phyloP scores from a whole-genome alignment of 2,888 invertebrate genomes.

The Philhelius pedissequus region DNA sequence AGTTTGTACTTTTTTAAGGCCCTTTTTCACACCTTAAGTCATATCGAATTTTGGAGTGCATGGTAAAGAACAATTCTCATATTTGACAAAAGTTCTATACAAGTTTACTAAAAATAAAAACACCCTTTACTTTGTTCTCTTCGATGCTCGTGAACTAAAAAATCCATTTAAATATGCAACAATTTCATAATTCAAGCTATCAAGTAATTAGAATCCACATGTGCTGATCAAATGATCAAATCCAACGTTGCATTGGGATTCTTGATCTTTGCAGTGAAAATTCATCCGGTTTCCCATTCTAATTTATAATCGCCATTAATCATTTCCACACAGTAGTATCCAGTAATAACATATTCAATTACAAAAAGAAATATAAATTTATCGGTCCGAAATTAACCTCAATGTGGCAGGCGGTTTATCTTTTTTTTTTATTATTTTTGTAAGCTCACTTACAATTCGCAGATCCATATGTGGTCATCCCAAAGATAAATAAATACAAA shows the following conservation, averaged over 20 bases:
- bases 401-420: slow-evolving; percentile 47
- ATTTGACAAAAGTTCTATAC: too few relatives aligned
- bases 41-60: too few relatives aligned
- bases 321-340: slow-evolving; percentile 12
- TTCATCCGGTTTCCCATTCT: background rate
- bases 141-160: too few relatives aligned
- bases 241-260: background rate
- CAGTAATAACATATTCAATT: slow-evolving; percentile 31
- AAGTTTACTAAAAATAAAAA: too few relatives aligned
- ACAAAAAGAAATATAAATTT: slow-evolving; percentile 54
- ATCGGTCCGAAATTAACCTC: slow-evolving; percentile 57
- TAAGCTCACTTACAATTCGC: background rate
- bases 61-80: too few relatives aligned
- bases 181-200: background rate
- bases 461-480: slow-evolving; percentile 18
- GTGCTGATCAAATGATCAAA: background rate
- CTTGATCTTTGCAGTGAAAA: slow-evolving; percentile 47
- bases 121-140: too few relatives aligned
- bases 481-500: slow-evolving; percentile 31
- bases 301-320: slow-evolving; percentile 28
- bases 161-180: too few relatives aligned
- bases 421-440: background rate
- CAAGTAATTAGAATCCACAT: background rate
- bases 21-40: too few relatives aligned
- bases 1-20: too few relatives aligned